phyloP scores from a whole-genome alignment of 2,797 vertebrate species.

The Nasua narica region DNA sequence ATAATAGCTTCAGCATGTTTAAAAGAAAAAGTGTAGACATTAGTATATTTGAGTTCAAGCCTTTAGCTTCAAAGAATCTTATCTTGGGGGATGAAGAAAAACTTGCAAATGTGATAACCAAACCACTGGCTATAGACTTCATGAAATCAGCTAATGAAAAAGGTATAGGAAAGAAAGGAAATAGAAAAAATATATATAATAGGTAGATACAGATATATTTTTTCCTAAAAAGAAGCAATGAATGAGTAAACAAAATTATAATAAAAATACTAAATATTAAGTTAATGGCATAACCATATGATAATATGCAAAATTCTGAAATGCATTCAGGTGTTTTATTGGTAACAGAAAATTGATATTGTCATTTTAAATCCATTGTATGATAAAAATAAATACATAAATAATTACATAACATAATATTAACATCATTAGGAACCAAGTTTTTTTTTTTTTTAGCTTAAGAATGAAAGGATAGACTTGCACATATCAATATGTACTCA shows the following conservation, averaged over 20 bases:
- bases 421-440: background rate
- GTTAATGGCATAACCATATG: background rate
- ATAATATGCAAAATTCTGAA: conserved; percentile 18
- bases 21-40: background rate
- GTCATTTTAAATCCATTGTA: background rate
- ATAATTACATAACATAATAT: background rate
- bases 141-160: background rate
- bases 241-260: background rate
- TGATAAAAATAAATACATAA: background rate
- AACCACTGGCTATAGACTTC: background rate
- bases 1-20: background rate
- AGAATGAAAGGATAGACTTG: background rate
- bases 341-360: background rate
- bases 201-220: background rate
- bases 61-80: background rate
- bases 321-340: background rate
- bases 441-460: background rate
- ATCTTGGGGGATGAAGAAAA: conserved; percentile 1
- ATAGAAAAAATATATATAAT: background rate
- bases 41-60: background rate
- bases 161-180: background rate
- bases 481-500: background rate
- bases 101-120: background rate
- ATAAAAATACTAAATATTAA: background rate
- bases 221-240: background rate